Evolutionary conservation across 2,113 vertebrate genomes (phyloP).

Genomic region (Oceanites oceanicus): DNA sequence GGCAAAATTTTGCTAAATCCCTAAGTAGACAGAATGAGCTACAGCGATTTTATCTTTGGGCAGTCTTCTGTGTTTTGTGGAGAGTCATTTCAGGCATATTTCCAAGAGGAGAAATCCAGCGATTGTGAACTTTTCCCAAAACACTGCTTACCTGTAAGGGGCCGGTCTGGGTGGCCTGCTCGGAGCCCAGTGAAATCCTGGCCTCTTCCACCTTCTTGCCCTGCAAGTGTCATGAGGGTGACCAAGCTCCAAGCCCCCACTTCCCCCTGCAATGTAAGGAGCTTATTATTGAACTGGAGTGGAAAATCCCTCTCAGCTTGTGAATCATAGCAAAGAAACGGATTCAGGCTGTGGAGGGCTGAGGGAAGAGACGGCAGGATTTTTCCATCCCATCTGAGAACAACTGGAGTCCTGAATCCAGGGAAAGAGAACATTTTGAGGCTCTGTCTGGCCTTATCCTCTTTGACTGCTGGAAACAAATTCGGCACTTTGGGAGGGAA

Average conservation of each 20-base stretch:
- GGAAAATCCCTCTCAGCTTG: constrained; percentile 71
- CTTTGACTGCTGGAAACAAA: constrained; percentile 30
- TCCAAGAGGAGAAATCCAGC: neutral
- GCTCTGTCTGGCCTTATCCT: neutral
- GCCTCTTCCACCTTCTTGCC: neutral
- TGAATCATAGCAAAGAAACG: constrained; percentile 71
- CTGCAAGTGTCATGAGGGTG: neutral
- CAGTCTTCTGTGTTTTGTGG: neutral
- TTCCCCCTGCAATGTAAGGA: neutral
- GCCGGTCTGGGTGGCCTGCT: neutral
- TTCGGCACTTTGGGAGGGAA: neutral
- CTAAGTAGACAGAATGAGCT: neutral
- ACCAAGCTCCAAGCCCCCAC: neutral
- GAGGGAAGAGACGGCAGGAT: constrained; percentile 57
- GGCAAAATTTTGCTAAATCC: neutral
- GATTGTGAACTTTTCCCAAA: neutral
- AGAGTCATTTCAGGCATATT: neutral
- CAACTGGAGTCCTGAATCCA: constrained; percentile 4
- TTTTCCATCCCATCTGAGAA: constrained; percentile 67
- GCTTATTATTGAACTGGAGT: constrained; percentile 63
- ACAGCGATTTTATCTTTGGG: neutral
- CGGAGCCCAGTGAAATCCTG: neutral
- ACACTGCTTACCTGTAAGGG: neutral
- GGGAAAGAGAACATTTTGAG: constrained; percentile 9
- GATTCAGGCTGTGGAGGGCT: constrained; percentile 45